Evolutionary conservation across 2,797 vertebrate genomes (phyloP).

Genomic region (Mastacembelus armatus): DNA sequence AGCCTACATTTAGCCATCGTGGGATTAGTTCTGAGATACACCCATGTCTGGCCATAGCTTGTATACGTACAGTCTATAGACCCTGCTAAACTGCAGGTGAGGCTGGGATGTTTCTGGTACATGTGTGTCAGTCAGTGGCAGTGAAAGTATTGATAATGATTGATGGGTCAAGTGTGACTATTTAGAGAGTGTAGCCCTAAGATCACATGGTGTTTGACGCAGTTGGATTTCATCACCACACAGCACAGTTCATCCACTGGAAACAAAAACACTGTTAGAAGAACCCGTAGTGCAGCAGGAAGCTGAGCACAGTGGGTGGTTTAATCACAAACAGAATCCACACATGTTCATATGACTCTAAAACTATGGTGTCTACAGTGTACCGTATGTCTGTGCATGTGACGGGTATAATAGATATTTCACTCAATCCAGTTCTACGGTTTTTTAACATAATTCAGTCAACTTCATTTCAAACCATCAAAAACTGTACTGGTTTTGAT

Average conservation of each 20-base stretch:
- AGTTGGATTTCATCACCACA: conserved; percentile 84
- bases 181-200: conserved; percentile 44
- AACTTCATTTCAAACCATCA: conserved; percentile 74
- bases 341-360: conserved; percentile 68
- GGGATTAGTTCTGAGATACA: neutral
- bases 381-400: conserved; percentile 47
- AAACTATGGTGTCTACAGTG: conserved; percentile 69
- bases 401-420: conserved; percentile 65
- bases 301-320: conserved; percentile 53
- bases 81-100: conserved; percentile 21
- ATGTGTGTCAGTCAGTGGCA: conserved; percentile 52
- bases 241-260: conserved; percentile 56
- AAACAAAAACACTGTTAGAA: conserved; percentile 68
- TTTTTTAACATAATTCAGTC: conserved; percentile 71
- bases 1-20: conserved; percentile 3
- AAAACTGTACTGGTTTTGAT: conserved; percentile 82
- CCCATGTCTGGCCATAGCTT: conserved; percentile 3
- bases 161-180: conserved; percentile 29
- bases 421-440: conserved; percentile 63
- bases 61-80: conserved; percentile 14
- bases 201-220: conserved; percentile 62
- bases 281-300: conserved; percentile 47
- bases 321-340: conserved; percentile 69
- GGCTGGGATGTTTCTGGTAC: conserved; percentile 39
- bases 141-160: conserved; percentile 41